These are phyloP conservation scores for Oryzias dopingdopingensis DNA, from an alignment of 2,797 vertebrate species.

Conservation along the genomic window DNA sequence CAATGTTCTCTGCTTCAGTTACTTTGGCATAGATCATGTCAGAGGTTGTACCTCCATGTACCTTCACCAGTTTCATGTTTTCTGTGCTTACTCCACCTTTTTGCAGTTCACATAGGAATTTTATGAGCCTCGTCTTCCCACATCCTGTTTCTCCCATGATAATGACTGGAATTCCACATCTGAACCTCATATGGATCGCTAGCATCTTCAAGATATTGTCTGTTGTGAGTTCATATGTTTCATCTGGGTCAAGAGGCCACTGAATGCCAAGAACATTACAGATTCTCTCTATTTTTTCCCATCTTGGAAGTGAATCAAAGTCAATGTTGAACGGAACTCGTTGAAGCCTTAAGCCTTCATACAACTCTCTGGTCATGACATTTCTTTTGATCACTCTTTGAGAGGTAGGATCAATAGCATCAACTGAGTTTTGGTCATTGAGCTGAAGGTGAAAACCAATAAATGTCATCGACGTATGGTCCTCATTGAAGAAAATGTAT, in stretches of 20 bases:
- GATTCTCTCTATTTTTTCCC: constrained; percentile 85
- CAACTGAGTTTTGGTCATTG: constrained; percentile 62
- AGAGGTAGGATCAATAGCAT: constrained; percentile 82
- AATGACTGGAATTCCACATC: constrained; percentile 93
- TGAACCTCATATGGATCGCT: constrained; percentile 95
- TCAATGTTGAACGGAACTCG: constrained; percentile 88
- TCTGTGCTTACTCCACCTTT: constrained; percentile 71
- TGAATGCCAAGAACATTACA: constrained; percentile 87
- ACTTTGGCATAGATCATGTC: constrained; percentile 85
- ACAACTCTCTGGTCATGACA: constrained; percentile 82
- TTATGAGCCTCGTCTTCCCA: constrained; percentile 93
- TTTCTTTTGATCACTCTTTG: constrained; percentile 78
- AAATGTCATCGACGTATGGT: constrained; percentile 92
- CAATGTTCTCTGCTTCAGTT: constrained; percentile 80
- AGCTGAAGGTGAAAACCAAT: constrained; percentile 89
- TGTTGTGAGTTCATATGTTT: constrained; percentile 92
- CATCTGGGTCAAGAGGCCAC: constrained; percentile 87
- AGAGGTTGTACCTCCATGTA: constrained; percentile 92
- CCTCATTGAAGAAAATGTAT: constrained; percentile 94
- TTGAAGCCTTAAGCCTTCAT: constrained; percentile 79
- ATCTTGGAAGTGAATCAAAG: constrained; percentile 84
- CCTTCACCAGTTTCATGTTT: constrained; percentile 93
- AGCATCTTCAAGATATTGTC: constrained; percentile 95
- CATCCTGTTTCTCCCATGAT: constrained; percentile 98
- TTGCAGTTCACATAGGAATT: constrained; percentile 86